Evolutionary conservation across 2,113 vertebrate genomes (phyloP).

Genomic region (Bettongia penicillata): DNA sequence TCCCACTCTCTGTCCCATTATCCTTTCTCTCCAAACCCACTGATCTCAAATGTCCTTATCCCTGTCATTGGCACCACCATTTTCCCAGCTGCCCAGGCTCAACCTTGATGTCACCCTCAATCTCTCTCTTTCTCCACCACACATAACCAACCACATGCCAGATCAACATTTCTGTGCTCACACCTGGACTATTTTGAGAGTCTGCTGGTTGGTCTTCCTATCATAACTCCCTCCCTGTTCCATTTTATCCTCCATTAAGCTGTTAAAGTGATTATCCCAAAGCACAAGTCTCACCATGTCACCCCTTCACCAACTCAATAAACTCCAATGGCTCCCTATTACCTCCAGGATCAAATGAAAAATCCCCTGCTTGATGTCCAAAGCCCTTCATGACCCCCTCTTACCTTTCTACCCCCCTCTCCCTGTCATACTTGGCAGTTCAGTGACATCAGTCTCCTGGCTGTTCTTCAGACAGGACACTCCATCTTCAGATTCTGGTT

Average conservation of each 20-base stretch:
- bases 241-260: not conserved
- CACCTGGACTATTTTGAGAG: not conserved
- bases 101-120: not conserved
- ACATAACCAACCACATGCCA: not conserved
- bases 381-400: not conserved
- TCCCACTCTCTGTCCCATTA: not conserved
- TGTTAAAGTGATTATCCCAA: not conserved
- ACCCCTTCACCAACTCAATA: not conserved
- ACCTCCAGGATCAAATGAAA: not conserved
- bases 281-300: not conserved
- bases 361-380: not conserved
- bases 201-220: not conserved
- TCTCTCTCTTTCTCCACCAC: not conserved
- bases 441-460: not conserved
- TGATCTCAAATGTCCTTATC: too few relatives aligned
- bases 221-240: not conserved
- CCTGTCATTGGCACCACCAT: too few relatives aligned
- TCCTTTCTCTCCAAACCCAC: not conserved
- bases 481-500: not conserved
- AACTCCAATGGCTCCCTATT: not conserved
- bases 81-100: not conserved
- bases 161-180: not conserved
- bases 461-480: not conserved
- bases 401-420: not conserved
- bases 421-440: not conserved